Evolutionary conservation across 1,140 invertebrate genomes (phyloP).

Genomic region (Chelonus insularis): DNA sequence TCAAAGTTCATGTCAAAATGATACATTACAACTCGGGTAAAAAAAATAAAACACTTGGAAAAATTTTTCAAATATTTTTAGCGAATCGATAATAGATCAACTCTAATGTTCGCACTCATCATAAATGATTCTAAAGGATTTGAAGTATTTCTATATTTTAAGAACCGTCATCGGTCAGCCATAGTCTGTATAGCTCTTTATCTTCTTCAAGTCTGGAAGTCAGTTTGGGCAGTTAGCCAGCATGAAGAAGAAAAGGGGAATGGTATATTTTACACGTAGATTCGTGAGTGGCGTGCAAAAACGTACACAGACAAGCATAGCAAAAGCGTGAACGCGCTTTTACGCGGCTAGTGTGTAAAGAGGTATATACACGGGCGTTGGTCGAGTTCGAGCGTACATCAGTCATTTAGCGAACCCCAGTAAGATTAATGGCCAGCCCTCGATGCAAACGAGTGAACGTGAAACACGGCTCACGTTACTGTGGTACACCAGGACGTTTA

Average conservation of each 20-base stretch:
- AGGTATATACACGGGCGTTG: not conserved
- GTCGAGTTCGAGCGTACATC: slow-evolving; percentile 14
- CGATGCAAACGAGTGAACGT: slow-evolving; percentile 20
- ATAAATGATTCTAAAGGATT: no score
- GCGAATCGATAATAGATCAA: no score
- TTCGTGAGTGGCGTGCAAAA: slow-evolving; percentile 19
- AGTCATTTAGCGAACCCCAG: slow-evolving; percentile 19
- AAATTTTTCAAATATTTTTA: no score
- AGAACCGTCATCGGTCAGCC: not conserved
- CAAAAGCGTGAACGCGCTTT: slow-evolving; percentile 14
- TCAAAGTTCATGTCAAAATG: no score
- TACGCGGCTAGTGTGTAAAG: slow-evolving; percentile 9
- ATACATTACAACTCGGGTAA: no score
- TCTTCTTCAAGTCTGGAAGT: slow-evolving; percentile 3
- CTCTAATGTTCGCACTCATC: no score
- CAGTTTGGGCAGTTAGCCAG: not conserved
- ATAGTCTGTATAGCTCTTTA: not conserved
- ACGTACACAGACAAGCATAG: slow-evolving; percentile 9
- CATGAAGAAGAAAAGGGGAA: not conserved
- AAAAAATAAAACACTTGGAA: no score
- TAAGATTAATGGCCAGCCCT: slow-evolving; percentile 16
- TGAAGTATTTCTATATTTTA: not conserved
- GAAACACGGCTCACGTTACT: slow-evolving; percentile 18
- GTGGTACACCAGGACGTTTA: slow-evolving; percentile 1
- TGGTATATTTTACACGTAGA: not conserved